Percentiles rank a stretch among this genome's conserved stretches.
phyloP scores from a whole-genome alignment of 1,140 invertebrate species.

The Apis dorsata region DNA sequence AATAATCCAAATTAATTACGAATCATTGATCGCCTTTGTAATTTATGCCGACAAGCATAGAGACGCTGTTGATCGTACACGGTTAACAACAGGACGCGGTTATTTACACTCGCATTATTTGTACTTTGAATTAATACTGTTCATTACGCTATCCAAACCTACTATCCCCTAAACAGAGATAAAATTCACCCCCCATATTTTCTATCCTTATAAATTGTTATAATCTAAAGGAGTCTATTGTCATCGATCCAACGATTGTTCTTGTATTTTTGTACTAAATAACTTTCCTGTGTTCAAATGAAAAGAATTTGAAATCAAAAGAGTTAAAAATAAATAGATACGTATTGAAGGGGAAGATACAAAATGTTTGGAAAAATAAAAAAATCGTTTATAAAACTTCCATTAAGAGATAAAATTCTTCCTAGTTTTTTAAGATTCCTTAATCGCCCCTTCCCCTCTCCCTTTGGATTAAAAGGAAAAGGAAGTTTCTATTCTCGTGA shows the following conservation, averaged over 20 bases:
- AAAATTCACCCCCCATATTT: not conserved
- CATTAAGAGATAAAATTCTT: not conserved
- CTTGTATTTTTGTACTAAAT: too few relatives aligned
- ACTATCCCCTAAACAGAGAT: not conserved
- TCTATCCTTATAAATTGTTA: not conserved
- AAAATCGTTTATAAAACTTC: not conserved
- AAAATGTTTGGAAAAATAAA: not conserved
- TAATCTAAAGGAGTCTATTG: not conserved
- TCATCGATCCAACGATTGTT: too few relatives aligned
- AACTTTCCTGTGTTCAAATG: too few relatives aligned
- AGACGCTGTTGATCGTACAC: not conserved
- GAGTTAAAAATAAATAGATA: not conserved
- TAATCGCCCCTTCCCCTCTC: not conserved
- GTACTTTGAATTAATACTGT: not conserved
- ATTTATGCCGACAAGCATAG: constrained; percentile 23
- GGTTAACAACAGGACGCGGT: not conserved
- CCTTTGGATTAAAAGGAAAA: not conserved
- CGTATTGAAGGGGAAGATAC: not conserved
- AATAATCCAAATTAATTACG: constrained; percentile 39
- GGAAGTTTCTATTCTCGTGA: not conserved
- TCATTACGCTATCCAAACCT: not conserved
- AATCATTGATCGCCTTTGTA: constrained; percentile 14
- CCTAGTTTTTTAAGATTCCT: not conserved
- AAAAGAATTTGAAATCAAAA: not conserved
- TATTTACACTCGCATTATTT: constrained; percentile 9